Base-by-base conservation (phyloP, 2,888 invertebrate species). In the Watsonalla binaria region DNA sequence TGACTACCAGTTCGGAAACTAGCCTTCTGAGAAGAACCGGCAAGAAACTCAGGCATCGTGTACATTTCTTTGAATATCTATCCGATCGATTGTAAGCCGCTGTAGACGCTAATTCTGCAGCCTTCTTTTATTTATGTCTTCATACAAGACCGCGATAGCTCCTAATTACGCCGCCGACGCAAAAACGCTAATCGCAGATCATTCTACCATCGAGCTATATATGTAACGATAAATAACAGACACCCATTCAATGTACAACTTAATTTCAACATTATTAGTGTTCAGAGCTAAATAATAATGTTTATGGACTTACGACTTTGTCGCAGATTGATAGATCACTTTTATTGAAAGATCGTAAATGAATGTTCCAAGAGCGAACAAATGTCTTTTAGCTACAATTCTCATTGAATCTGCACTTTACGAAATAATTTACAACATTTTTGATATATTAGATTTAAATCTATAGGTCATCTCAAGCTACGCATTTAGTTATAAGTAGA, bases 111-210 rank as follows among this genome's bases (percentile, higher is more conserved):
- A 84, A 87, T 84, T 87, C 84, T 76, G 71, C 67, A 71, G 78
- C 78, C 82, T 75, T 81, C 65, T 78, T 87, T 90, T 88, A 90
- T 90, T 90, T 90, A 90, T 89, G 90, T 90, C 90, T 90, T 89
- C 89, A 90, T 90, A 90, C 86, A 75, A 70, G 81, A 87, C 89
- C 89, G 86, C 88, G 89, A 89, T 89, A 84, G 84, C 78, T 81
- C 87, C 87, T 90, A 90, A 90, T 90, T 90, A 90, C 85, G 80
- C 72, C 65, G 76, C 74, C 70, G 74, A 75, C 74, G 84, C 88
- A 90, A 90, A 90, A 90, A 90, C 89, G 80, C 85, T 88, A 89
- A 90, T 90, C 90, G 87, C 78, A 74, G 80, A 81, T 82, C 84
- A 81, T 77, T 78, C 75, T 9, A 9, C 37, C 11, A 39, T 49